Evolutionary conservation across 2,888 invertebrate genomes (phyloP), one percentile per base, ranked within the genome.

Genomic region (Sinelater perroti): DNA sequence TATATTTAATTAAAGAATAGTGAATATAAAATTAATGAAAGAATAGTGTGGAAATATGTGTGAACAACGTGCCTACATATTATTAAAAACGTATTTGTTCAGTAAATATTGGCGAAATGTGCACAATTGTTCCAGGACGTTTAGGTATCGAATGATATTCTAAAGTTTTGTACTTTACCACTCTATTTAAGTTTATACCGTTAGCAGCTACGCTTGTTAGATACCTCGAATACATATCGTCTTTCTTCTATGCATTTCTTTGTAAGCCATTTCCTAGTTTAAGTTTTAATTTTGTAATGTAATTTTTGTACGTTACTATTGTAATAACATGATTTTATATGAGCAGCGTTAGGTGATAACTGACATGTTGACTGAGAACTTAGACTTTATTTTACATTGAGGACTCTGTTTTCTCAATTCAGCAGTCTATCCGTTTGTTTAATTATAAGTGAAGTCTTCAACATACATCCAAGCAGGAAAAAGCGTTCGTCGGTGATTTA

Each of bases 1-100:
- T 66, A 65, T 62, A 56, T 64, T 65, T 65, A 61, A 63, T 57
- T 61, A 56, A 47, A 61, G 47, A 56, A 62, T 63, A 67, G 62
- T 64, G 62, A 62, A 62, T 62, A 61, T 63, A 65, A 62, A n/a
- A 61, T 65, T 57, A 61, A 67, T 67, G 61, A 64, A 68, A 64
- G 56, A 45, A 67, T 72, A 72, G 75, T 72, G 73, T 75, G 75
- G 72, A 75, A 72, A 72, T 74, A 72, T 73, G 73, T 75, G 76
- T 76, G 72, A 73, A 75, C 71, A 72, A 73, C 73, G 76, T 76
- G 75, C 75, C 75, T 77, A 76, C 65, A 67, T 73, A 67, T 65
- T 53, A 53, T 50, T 59, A 50, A 49, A 52, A 57, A 51, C 56
- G 28, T 28, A 46, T 21, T 52, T 57, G 57, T 46, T 53, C 49